Evolutionary conservation across 2,888 invertebrate genomes (phyloP), one percentile per base, ranked within the genome.

Genomic region (Drymonia ruficornis): DNA sequence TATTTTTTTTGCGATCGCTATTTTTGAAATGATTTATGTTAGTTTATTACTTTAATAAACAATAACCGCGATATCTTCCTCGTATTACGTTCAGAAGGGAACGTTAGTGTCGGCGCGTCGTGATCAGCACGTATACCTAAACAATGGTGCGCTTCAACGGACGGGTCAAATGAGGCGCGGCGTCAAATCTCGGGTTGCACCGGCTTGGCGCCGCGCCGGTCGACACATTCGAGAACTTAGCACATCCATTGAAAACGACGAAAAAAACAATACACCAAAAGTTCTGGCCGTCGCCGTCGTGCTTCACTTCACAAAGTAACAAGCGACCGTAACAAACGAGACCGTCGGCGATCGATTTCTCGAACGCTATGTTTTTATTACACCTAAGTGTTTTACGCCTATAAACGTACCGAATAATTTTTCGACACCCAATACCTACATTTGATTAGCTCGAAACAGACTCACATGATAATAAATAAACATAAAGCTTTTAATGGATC

Each of bases 131-230:
- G 81, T 79, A 23, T 7, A 76, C 63, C 76, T 70, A 81, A 87
- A 89, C 89, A 89, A 86, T 86, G 80, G 83, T 78, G 80, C 80
- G 84, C 79, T 73, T 81, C 78, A 78, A 71, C 80, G 78, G 83
- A 78, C 76, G 86, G 83, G 83, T 87, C 87, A 91, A 90, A 91
- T 87, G 89, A 88, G 86, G 84, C 91, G 87, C 84, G 76, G 78
- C 87, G 84, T 83, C 83, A 82, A 83, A 80, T 89, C 88, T 91
- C 90, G 82, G 87, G 84, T 91, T 91, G 86, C 91, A 87, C 75
- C 83, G 78, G 61, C 76, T 79, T 86, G 90, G 91, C 90, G 91
- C 90, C 90, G 91, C 90, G 91, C 90, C 90, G 80, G 72, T 67
- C 78, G 79, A 78, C 83, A 82, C 78, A 83, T 86, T 78, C 76